Evolutionary conservation across 2,113 vertebrate genomes (phyloP).

Genomic region (Hippocampus comes): DNA sequence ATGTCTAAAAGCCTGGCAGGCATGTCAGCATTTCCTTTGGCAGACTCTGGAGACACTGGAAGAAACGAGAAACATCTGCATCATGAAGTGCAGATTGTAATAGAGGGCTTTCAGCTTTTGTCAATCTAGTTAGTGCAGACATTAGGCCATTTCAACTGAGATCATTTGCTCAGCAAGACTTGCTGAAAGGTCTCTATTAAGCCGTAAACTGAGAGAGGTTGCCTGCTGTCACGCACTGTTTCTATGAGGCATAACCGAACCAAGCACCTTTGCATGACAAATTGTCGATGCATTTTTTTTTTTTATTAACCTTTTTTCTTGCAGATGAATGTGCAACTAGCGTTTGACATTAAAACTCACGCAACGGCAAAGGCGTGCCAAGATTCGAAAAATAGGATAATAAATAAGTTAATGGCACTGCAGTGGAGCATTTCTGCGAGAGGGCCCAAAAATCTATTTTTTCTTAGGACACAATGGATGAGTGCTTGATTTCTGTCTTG

Average conservation of each 20-base stretch:
- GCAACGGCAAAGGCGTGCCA: too few species aligned
- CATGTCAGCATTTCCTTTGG: slow-evolving; percentile 20
- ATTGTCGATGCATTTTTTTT: too few species aligned
- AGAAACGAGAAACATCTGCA: slow-evolving; percentile 43
- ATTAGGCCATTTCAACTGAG: slow-evolving; percentile 29
- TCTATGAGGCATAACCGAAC: background rate
- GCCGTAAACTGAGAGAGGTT: background rate
- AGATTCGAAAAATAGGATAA: too few species aligned
- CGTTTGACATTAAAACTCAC: too few species aligned
- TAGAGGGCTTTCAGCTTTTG: slow-evolving; percentile 37
- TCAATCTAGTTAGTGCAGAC: slow-evolving; percentile 30
- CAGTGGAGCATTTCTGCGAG: too few species aligned
- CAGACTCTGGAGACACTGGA: slow-evolving; percentile 35
- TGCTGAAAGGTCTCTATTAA: slow-evolving; percentile 10
- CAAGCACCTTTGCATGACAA: too few species aligned
- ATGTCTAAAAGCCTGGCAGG: slow-evolving; percentile 41
- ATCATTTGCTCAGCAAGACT: slow-evolving; percentile 4
- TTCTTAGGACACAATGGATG: too few species aligned
- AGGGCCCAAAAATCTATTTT: too few species aligned
- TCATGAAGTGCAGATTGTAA: slow-evolving; percentile 40
- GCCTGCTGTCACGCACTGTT: background rate
- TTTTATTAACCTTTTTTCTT: too few species aligned
- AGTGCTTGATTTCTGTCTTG: background rate
- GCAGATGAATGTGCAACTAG: too few species aligned
- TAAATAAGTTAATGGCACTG: too few species aligned